phyloP scores from a whole-genome alignment of 2,113 vertebrate species.

The Excalfactoria chinensis region DNA sequence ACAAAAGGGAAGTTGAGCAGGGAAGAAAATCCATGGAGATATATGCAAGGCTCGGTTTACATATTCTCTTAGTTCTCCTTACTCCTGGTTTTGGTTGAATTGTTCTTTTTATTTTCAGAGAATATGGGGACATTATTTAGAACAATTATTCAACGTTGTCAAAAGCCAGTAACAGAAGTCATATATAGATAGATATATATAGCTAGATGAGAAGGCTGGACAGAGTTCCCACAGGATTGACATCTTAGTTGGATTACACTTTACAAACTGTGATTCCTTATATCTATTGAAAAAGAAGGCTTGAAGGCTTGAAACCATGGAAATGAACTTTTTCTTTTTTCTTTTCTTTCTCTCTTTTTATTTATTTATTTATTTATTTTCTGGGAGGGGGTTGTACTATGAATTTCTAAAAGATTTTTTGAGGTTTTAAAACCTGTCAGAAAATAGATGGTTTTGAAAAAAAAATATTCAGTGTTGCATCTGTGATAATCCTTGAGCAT shows the following conservation, averaged over 20 bases:
- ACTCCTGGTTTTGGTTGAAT: background rate
- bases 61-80: background rate
- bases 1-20: background rate
- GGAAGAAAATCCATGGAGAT: background rate
- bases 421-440: background rate
- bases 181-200: background rate
- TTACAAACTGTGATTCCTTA: background rate
- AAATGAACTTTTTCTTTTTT: background rate
- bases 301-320: background rate
- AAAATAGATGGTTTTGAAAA: background rate
- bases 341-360: too few relatives aligned
- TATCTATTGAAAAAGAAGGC: background rate
- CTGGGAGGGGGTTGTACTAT: too few relatives aligned
- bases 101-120: slow-evolving; percentile 5
- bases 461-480: background rate
- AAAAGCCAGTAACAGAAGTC: background rate
- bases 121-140: background rate
- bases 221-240: background rate
- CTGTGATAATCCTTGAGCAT: background rate
- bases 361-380: too few relatives aligned
- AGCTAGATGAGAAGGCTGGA: background rate
- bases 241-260: background rate
- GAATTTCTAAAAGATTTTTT: background rate
- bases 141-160: background rate
- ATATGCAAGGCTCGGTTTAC: background rate